phyloP scores from a whole-genome alignment of 2,888 invertebrate genomes.

The Dicycla oo region DNA sequence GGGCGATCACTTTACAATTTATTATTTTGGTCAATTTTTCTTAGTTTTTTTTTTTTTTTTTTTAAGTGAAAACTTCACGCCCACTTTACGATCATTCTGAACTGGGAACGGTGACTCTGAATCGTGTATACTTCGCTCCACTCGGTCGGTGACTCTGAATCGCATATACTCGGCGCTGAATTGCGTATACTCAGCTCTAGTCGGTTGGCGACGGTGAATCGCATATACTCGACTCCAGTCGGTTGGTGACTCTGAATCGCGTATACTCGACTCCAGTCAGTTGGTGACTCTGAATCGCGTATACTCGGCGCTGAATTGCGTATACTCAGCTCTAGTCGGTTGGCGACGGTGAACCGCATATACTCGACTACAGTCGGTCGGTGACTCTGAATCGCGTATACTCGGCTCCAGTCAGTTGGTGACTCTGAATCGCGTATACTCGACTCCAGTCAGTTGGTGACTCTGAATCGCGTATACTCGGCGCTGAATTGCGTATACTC shows the following conservation, averaged over 20 bases:
- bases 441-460: no score
- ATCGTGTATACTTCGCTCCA: no score
- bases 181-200: no score
- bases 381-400: no score
- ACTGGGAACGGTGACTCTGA: not conserved
- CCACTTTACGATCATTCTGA: no score
- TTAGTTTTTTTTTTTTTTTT: not conserved
- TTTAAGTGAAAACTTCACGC: not conserved
- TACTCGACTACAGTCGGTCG: not conserved
- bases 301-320: not conserved
- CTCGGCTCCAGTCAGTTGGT: not conserved
- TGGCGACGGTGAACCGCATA: not conserved
- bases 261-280: no score
- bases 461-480: no score
- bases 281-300: not conserved
- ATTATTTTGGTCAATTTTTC: slow-evolving; percentile 42
- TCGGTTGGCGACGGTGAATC: no score
- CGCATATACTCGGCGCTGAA: no score
- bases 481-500: no score
- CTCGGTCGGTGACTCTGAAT: not conserved
- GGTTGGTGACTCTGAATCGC: not conserved
- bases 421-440: not conserved
- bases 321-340: no score
- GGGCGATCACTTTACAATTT: slow-evolving; percentile 46
- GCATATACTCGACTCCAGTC: no score